phyloP scores from a whole-genome alignment of 2,113 vertebrate genomes.

The Perccottus glenii region DNA sequence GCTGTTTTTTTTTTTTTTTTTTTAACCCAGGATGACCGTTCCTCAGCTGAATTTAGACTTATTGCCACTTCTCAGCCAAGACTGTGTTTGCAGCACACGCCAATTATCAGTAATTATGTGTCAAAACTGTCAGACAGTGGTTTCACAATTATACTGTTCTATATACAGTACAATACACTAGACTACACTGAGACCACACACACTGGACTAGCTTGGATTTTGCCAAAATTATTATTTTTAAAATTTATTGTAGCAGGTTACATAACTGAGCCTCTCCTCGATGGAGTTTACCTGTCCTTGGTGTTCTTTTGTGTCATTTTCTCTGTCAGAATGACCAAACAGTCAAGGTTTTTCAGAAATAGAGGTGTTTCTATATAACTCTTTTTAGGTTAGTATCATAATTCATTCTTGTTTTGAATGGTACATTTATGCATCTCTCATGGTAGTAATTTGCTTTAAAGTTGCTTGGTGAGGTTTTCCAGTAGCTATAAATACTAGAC shows the following conservation, averaged over 20 bases:
- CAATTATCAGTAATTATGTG: conserved; percentile 20
- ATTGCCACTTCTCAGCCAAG: conserved; percentile 25
- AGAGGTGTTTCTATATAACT: not conserved
- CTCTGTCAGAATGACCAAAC: not conserved
- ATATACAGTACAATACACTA: conserved; percentile 61
- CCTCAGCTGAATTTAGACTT: conserved; percentile 55
- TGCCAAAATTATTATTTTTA: not conserved
- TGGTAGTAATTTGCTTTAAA: not conserved
- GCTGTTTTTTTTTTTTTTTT: conserved; percentile 29
- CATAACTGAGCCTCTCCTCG: conserved; percentile 7
- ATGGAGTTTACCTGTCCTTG: not conserved
- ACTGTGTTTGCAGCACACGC: conserved; percentile 15
- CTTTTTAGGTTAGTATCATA: too few species aligned
- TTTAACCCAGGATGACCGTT: conserved; percentile 20
- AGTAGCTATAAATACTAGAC: conserved; percentile 4
- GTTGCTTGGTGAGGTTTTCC: conserved; percentile 5
- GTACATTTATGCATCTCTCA: too few species aligned
- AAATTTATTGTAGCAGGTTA: conserved; percentile 45
- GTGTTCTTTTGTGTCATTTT: not conserved
- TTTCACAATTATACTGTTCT: conserved; percentile 16
- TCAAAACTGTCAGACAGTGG: conserved; percentile 14
- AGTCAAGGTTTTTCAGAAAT: not conserved
- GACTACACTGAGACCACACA: conserved; percentile 31
- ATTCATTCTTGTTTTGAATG: too few species aligned
- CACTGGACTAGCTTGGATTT: conserved; percentile 40